Conservation (phyloP, 2,113 vertebrate genomes). For the Macquaria ambigua region DNA sequence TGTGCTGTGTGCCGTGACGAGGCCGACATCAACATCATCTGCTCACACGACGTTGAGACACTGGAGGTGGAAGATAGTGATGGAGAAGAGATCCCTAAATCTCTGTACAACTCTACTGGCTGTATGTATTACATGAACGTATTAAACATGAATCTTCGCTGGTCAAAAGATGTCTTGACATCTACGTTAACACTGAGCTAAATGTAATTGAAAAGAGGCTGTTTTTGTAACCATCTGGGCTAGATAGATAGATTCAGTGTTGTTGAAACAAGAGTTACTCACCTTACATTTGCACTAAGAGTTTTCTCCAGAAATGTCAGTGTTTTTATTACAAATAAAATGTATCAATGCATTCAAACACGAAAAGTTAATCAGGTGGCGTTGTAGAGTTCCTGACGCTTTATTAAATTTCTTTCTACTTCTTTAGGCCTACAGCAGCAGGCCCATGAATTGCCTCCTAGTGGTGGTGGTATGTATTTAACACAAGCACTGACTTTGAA, state of each 20-base stretch:
- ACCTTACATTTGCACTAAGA: neutral
- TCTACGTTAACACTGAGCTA: neutral
- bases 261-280: no score
- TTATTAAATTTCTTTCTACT: no score
- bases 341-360: no score
- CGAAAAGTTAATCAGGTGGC: no score
- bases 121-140: neutral
- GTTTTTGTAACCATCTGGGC: neutral
- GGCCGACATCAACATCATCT: neutral
- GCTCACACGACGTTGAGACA: fast-evolving
- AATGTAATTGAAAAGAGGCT: neutral
- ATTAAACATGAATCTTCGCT: neutral
- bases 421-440: neutral
- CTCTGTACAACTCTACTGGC: neutral
- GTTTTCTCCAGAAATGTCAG: neutral
- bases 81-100: fast-evolving
- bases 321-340: no score
- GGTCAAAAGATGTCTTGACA: neutral
- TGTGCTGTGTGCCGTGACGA: neutral
- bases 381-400: no score
- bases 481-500: neutral
- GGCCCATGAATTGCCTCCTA: fast-evolving
- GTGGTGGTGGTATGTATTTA: neutral
- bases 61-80: neutral
- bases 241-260: neutral